Evolutionary conservation across 2,888 invertebrate species (phyloP), one percentile per base, ranked within the genome.

Genomic region (Sycophila texana): DNA sequence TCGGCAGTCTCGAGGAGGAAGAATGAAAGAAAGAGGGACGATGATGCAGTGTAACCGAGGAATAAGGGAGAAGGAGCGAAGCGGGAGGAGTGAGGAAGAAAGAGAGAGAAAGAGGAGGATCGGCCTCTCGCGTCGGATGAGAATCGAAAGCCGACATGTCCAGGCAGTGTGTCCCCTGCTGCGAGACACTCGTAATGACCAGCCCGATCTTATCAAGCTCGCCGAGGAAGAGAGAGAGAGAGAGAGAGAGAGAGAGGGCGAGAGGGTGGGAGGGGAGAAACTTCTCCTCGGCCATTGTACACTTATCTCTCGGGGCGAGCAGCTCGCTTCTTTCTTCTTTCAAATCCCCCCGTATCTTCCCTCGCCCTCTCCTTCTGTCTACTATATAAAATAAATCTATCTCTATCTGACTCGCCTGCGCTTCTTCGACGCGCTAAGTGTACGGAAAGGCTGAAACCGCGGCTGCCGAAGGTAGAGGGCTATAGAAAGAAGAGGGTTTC

Each of bases 171-270:
- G 85, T 86, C 85, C 85, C 87, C 87, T 83, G 87, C 87, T 88
- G 87, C 79, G 87, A 87, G 87, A 87, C 87, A 86, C 86, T 87
- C 86, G 87, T 88, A 88, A 88, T 88, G 87, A 87, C 87, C 87
- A 85, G 83, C 84, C 86, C 86, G 87, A 88, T 88, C 87, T 88
- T 87, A 88, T 87, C 87, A 86, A 83, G 82, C 81, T 82, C 81
- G 81, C 80, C 75, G 83, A 72, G 80, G 60, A 47, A 77, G 68
- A 16, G 53, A 66, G 30, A 13, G n/a, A 63, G 55, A 51, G 22
- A 53, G 53, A 58, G 68, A 66, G 51, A 74, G 61, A 82, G 80
- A 77, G 68, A 16, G 53, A 66, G 30, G 16, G n/a, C 58, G 55
- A 51, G 22, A 53, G 53, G 60, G 68, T 66, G 51, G 76, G 61